Conservation (phyloP, 2,797 vertebrate species). For the Tangara arthus region DNA sequence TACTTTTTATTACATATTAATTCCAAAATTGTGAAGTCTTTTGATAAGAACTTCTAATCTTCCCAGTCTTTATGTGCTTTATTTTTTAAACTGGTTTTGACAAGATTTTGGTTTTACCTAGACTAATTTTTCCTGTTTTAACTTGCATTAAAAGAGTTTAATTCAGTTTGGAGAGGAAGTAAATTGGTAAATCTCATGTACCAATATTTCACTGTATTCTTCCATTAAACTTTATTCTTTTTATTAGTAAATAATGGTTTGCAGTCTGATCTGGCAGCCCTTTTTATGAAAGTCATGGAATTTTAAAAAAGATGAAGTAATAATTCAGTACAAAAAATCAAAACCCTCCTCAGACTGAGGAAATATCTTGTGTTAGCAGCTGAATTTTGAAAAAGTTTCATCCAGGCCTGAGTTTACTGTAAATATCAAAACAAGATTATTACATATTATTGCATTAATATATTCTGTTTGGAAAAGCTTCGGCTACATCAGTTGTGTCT, state of each 20-base stretch:
- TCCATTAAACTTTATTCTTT: background rate
- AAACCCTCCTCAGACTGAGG: fast-evolving
- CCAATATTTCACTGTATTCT: background rate
- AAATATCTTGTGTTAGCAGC: background rate
- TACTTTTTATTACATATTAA: background rate
- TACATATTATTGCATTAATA: background rate
- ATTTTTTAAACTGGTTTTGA: background rate
- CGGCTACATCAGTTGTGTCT: background rate
- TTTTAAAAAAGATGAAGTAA: background rate
- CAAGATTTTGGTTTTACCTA: background rate
- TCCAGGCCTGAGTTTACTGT: background rate
- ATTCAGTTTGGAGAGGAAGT: background rate
- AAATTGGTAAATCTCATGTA: background rate
- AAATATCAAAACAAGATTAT: background rate
- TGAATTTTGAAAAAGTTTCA: background rate
- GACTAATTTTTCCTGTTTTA: background rate
- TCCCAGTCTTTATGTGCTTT: background rate
- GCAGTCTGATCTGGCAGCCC: background rate
- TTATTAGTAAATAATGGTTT: background rate
- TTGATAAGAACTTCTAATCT: background rate
- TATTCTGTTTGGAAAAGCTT: background rate
- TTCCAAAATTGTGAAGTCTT: background rate
- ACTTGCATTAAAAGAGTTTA: background rate
- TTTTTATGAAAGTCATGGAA: background rate
- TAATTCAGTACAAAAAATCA: background rate